Conservation (phyloP, 2,113 vertebrate genomes). For the Corythornis vintsioides region DNA sequence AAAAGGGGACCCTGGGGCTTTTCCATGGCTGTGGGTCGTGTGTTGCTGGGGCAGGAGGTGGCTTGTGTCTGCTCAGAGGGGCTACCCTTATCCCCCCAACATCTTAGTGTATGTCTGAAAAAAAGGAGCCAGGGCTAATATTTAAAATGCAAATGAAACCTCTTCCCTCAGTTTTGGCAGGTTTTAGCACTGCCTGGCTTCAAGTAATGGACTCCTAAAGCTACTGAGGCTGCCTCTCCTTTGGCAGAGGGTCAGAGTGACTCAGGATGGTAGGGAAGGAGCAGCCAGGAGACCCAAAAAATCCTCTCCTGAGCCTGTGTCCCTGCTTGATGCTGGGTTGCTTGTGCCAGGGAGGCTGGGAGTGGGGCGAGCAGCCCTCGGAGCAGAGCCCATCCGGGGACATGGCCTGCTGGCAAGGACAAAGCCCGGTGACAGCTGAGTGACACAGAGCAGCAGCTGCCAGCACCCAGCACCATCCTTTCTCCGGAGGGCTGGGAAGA, state of each 20-base stretch:
- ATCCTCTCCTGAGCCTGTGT: neutral
- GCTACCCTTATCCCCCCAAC: neutral
- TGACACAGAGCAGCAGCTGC: neutral
- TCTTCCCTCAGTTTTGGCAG: neutral
- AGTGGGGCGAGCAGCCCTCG: neutral
- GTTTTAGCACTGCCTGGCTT: neutral
- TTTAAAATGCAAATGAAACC: neutral
- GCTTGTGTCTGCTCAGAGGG: fast-evolving
- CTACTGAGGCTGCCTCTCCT: neutral
- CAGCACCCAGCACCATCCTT: neutral
- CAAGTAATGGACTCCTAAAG: neutral
- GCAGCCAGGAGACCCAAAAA: neutral
- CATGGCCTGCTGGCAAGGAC: neutral
- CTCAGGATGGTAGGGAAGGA: neutral
- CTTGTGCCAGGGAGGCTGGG: neutral
- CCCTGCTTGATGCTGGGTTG: fast-evolving
- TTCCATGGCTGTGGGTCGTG: fast-evolving
- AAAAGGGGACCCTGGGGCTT: neutral
- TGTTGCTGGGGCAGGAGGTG: fast-evolving
- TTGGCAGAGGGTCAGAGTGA: neutral
- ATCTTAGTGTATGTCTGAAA: neutral
- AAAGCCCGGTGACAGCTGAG: neutral
- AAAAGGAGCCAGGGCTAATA: neutral
- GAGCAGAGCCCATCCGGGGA: fast-evolving
- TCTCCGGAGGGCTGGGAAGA: neutral